Evolutionary conservation across 2,797 vertebrate species (phyloP).

Genomic region (Varecia variegata): DNA sequence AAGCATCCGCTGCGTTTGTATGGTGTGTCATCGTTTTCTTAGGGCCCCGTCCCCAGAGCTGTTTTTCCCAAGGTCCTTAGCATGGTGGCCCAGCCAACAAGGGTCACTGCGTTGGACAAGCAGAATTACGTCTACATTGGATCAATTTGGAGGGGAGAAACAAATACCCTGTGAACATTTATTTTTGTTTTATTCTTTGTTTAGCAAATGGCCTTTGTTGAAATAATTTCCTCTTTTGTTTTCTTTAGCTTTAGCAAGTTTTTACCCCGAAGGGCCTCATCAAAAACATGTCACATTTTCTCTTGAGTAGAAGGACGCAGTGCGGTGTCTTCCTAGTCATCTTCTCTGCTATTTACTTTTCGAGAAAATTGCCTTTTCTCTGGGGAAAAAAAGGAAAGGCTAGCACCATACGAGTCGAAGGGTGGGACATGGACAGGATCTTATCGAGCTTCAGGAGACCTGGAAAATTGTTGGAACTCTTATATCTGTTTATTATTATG

Average conservation of each 20-base stretch:
- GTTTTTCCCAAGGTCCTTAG: too few relatives aligned
- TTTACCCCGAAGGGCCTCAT: background rate
- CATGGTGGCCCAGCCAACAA: background rate
- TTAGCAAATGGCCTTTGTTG: background rate
- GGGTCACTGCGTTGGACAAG: background rate
- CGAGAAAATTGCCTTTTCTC: background rate
- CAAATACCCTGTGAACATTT: fast-evolving
- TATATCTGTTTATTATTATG: background rate
- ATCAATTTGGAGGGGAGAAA: background rate
- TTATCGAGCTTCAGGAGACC: background rate
- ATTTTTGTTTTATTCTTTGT: background rate
- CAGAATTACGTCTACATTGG: background rate
- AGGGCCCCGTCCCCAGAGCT: fast-evolving
- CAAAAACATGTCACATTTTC: background rate
- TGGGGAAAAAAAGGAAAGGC: background rate
- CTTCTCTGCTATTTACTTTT: fast-evolving
- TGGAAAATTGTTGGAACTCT: background rate
- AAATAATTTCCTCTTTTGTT: background rate
- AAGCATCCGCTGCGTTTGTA: fast-evolving
- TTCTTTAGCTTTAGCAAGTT: background rate
- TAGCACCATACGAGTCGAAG: too few relatives aligned
- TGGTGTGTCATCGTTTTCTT: background rate
- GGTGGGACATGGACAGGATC: background rate
- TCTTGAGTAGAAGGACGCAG: background rate
- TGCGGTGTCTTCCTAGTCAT: fast-evolving